Evolutionary conservation across 2,113 vertebrate genomes (phyloP), one percentile per base, ranked within the genome.

Genomic region (Brachypteracias leptosomus): DNA sequence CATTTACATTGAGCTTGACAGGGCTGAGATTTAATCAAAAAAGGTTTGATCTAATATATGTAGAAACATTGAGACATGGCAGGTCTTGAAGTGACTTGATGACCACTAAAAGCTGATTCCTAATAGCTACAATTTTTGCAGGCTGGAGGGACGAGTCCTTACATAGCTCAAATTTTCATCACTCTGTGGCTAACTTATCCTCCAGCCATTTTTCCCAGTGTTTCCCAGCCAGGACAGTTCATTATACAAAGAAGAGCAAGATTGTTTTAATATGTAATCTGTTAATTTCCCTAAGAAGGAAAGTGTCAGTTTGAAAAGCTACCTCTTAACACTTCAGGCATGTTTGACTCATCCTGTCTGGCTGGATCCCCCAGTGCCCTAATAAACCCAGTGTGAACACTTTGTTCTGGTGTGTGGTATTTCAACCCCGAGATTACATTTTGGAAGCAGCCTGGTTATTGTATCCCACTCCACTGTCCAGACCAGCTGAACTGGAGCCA

Each of bases 391-490:
- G 14, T 77, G 33, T 83, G 94, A 93, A 77, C 55, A 59, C 42
- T 91, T 78, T 26, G 33, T 91, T 80, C 81, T 91, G 31, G 17
- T 89, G 54, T 91, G 89, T 91, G 85, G 71, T 93, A 80, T 94
- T 95, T 91, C 75, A 83, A 9, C 59, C 38, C 67, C 63, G 63
- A 90, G 55, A 71, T 73, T 94, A 74, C 29, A 67, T 88, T 95
- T 91, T 91, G 91, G 85, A 95, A 88, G n/a, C 71, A 90, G 59
- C 67, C 44, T 52, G 17, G 10, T 82, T 91, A 57, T 88, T 93
- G 51, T 88, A 93, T 91, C 78, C 33, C 20, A 55, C 54, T 68
- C 29, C 25, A 52, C 52, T 75, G 44, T 85, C 91, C 93, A 90
- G 55, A 90, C 55, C 29, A 79, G 16, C 42, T 88, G 87, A 91